These are phyloP conservation scores for Antitype chi DNA, from an alignment of 2,888 invertebrate genomes.

Conservation along the genomic window DNA sequence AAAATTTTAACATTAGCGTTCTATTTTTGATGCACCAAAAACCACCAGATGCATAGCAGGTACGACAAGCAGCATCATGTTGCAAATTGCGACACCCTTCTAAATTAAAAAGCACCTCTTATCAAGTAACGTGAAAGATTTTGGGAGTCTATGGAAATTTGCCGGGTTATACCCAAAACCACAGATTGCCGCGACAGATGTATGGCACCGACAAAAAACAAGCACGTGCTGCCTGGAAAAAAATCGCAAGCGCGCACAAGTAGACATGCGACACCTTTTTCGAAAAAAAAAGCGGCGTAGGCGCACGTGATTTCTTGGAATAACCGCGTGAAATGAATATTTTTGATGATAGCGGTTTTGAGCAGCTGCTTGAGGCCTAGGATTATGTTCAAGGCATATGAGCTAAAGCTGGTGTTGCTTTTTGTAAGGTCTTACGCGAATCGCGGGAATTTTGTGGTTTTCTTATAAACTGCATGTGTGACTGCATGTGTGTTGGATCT, in stretches of 20 bases:
- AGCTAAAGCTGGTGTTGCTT: constrained; percentile 14
- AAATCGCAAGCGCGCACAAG: constrained; percentile 89
- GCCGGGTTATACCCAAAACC: constrained; percentile 79
- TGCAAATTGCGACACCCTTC: constrained; percentile 82
- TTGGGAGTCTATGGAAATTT: constrained; percentile 64
- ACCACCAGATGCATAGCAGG: constrained; percentile 88
- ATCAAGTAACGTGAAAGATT: not conserved
- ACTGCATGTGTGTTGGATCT: not conserved
- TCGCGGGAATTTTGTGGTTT: constrained; percentile 7
- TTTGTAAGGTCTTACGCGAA: constrained; percentile 3
- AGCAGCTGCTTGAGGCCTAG: constrained; percentile 70
- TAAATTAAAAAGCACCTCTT: constrained; percentile 64
- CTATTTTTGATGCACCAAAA: constrained; percentile 86
- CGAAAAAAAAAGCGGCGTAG: constrained; percentile 74
- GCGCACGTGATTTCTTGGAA: constrained; percentile 82
- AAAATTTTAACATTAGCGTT: constrained; percentile 71
- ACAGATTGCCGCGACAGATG: constrained; percentile 89
- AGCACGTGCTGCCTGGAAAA: constrained; percentile 85
- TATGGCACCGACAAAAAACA: constrained; percentile 84
- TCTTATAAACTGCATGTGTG: not conserved
- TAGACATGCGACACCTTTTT: constrained; percentile 82
- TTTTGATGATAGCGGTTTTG: constrained; percentile 71
- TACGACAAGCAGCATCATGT: constrained; percentile 86
- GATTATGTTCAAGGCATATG: constrained; percentile 38
- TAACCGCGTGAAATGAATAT: constrained; percentile 80